phyloP scores from a whole-genome alignment of 2,113 vertebrate genomes.

The Ancistrus triradiatus region DNA sequence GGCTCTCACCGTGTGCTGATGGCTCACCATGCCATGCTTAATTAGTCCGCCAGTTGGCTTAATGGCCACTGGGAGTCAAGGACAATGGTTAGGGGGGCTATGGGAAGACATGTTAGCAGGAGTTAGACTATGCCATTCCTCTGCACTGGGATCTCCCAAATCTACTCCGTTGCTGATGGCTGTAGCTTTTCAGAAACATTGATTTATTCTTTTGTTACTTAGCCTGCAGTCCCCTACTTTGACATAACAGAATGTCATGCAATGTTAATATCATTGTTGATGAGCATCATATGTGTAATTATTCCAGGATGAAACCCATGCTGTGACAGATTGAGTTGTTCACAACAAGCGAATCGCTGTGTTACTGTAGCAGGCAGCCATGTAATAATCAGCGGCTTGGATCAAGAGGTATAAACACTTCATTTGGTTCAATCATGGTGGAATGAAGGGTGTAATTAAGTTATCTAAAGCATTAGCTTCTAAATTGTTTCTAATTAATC shows the following conservation, averaged over 20 bases:
- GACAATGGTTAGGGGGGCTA: constrained; percentile 2
- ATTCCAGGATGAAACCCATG: not conserved
- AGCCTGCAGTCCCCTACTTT: too few species aligned
- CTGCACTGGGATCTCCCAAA: constrained; percentile 27
- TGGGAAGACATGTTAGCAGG: constrained; percentile 11
- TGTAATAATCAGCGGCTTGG: constrained; percentile 40
- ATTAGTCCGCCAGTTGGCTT: constrained; percentile 50
- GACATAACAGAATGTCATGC: too few species aligned
- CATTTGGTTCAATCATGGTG: constrained; percentile 35
- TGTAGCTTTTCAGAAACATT: not conserved
- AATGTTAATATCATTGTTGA: not conserved
- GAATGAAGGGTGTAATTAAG: not conserved
- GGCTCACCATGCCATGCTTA: constrained; percentile 39
- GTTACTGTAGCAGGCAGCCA: constrained; percentile 23
- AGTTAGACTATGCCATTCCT: constrained; percentile 12
- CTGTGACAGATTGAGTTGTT: constrained; percentile 45
- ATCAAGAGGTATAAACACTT: constrained; percentile 45
- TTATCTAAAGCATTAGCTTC: not conserved
- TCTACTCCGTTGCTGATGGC: not conserved
- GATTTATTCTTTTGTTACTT: too few species aligned
- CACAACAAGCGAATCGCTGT: constrained; percentile 21
- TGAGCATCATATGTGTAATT: not conserved
- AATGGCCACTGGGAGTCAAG: constrained; percentile 36
- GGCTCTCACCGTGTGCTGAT: constrained; percentile 40
- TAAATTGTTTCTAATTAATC: constrained; percentile 4